Base-by-base conservation (phyloP, 2,888 invertebrate species). In the Teleogryllus oceanicus region DNA sequence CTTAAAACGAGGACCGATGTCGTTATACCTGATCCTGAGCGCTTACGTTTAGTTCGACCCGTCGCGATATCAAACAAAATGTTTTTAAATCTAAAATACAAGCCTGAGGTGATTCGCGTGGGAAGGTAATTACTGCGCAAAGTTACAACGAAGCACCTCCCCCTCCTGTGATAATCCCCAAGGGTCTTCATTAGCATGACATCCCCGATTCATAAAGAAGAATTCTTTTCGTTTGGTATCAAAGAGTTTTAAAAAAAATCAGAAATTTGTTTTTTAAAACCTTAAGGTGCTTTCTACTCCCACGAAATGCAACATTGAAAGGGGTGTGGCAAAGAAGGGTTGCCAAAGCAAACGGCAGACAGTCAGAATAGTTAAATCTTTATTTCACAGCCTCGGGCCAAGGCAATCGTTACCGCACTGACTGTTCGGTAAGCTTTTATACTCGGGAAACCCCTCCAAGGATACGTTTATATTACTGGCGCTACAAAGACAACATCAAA, bases 151-250 rank as follows among this genome's bases (percentile, higher is more conserved):
- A 13, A 62, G n/a, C 13, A 3, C n/a, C 62, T 13, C 4, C 13
- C 62, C n/a, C 16, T 62, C n/a, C 62, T 62, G 62, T 16, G n/a
- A 18, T 62, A 62, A 13, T n/a, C n/a, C 62, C 62, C 62, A 13
- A 62, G n/a, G 62, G 37, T n/a, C 62, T n/a, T 62, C 62, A 62
- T 62, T 62, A 62, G 62, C 62, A 13, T 18, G n/a, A 62, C 62
- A 62, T 62, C n/a, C 62, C n/a, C n/a, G 62, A 62, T 62, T 62
- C 62, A 62, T 37, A 37, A 62, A 62, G 62, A 62, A 62, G 62
- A 62, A 62, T 62, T 62, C 62, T 62, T 62, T 62, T 62, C n/a
- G 13, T 62, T 18, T 18, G 62, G 62, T 62, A 62, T 62, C 62
- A 62, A 62, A 62, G 62, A 62, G 62, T 62, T 62, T 62, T 37